Base-by-base conservation (phyloP, 2,888 invertebrate species). In the Pristionchus mayeri region DNA sequence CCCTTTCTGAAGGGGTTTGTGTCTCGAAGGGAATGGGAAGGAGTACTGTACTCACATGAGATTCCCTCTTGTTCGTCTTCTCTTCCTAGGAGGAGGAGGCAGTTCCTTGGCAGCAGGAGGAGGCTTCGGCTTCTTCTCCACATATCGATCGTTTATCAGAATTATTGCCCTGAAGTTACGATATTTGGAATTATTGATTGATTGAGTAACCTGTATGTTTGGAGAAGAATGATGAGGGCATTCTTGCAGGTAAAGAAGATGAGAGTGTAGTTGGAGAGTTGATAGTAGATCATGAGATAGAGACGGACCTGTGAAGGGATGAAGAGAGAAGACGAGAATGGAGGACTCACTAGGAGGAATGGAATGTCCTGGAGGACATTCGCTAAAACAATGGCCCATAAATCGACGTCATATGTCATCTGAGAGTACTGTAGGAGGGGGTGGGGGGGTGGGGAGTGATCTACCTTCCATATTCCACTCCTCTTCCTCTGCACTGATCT, bases 191-290 rank as follows among this genome's bases (percentile, higher is more conserved):
- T 13, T 54, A 80, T 80, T 16, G 76, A 78, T 78, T 78, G 76
- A 50, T 16, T 79, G 21, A 80, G 57, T 76, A 16, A 88, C 87
- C 88, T 85, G 85, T 92, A 92, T 21, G 91, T 91, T 80, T 92
- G 92, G 0, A 98, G 94, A 0, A 97, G 93, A 86, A 97, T 97
- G 16, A 98, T 97, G 93, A 97, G 93, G 0, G 96, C 96, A 91
- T 96, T 97, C 94, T 97, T 96, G 94, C 97, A 97, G 0, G 97
- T 97, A 94, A 98, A 98, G 94, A 98, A 98, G 86, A 97, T 96
- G 93, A 97, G 97, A 95, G 97, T 97, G 92, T 98, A 97, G 91
- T 96, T 97, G 88, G 97, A 96, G 48, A 97, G 96, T 88, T 95
- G 95, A 93, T 96, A 97, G 91, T 96, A 96, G 16, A 96, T 95